Percentiles rank a stretch among this genome's conserved stretches.
Conservation (phyloP, 23 tunicate species). For the Trididemnum nubilum region DNA sequence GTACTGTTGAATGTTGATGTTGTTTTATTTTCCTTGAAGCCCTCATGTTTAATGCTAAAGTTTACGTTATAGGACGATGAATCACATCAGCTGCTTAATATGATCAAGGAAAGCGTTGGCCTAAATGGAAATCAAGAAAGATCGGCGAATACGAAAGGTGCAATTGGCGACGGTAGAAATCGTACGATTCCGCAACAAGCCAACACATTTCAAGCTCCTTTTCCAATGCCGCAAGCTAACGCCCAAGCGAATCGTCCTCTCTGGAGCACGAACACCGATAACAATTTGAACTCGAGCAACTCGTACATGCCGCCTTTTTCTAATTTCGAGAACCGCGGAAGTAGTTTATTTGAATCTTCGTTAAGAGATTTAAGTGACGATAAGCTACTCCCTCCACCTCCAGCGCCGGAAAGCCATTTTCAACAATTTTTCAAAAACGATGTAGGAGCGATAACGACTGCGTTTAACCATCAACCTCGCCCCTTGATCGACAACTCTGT, state of each 20-base stretch:
- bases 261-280: constrained; percentile 2
- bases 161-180: constrained; percentile 67
- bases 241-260: not conserved
- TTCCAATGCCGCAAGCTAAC: not conserved
- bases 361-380: constrained; percentile 28
- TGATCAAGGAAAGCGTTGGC: constrained; percentile 58
- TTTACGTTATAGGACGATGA: constrained; percentile 48
- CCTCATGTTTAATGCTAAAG: no score
- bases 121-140: constrained; percentile 32
- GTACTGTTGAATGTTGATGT: no score
- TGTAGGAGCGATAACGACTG: not conserved
- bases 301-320: constrained; percentile 36
- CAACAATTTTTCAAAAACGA: constrained; percentile 39
- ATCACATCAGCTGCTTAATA: constrained; percentile 66
- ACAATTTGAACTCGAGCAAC: constrained; percentile 9
- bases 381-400: constrained; percentile 19
- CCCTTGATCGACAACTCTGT: not conserved
- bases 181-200: not conserved
- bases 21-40: no score
- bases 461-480: not conserved
- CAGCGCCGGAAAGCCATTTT: constrained; percentile 39
- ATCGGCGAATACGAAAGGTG: constrained; percentile 40
- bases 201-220: not conserved
- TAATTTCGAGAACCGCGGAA: constrained; percentile 38
- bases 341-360: constrained; percentile 22